phyloP scores from a whole-genome alignment of 1,140 invertebrate genomes.

The Heliconius hermathena region DNA sequence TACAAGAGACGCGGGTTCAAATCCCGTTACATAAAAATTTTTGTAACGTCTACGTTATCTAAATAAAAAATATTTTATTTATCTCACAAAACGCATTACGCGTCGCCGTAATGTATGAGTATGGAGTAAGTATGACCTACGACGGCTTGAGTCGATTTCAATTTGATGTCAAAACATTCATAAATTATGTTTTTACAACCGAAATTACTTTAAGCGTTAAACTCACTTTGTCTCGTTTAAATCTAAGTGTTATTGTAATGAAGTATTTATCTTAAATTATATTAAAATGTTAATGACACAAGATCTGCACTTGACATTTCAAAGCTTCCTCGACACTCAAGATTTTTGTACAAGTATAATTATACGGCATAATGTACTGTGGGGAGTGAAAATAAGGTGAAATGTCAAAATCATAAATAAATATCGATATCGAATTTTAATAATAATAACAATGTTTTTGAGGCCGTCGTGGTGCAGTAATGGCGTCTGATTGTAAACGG shows the following conservation, averaged over 20 bases:
- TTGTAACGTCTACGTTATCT: too few relatives aligned
- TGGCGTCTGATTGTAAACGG: too few relatives aligned
- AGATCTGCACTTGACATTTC: slow-evolving; percentile 19
- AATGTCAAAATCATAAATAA: slow-evolving; percentile 10
- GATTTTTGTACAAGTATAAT: slow-evolving; percentile 13
- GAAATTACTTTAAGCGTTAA: slow-evolving; percentile 6
- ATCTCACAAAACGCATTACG: background rate
- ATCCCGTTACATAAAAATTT: background rate
- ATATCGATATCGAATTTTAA: background rate
- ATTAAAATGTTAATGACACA: slow-evolving; percentile 16
- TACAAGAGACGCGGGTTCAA: too few relatives aligned
- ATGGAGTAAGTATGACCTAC: background rate
- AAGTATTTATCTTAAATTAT: slow-evolving; percentile 21
- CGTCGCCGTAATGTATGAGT: background rate
- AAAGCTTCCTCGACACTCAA: slow-evolving; percentile 14
- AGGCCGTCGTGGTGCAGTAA: too few relatives aligned
- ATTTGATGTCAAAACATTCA: slow-evolving; percentile 10
- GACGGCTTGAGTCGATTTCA: background rate
- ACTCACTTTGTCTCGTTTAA: slow-evolving; percentile 6
- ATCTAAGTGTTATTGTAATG: slow-evolving; percentile 12
- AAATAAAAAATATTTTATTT: too few relatives aligned
- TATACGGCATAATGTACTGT: background rate
- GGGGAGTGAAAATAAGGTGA: slow-evolving; percentile 8
- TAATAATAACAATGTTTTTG: background rate
- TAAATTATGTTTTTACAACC: slow-evolving; percentile 13